These are phyloP conservation scores for Ia io DNA, from an alignment of 2,113 vertebrate genomes.

Conservation along the genomic window DNA sequence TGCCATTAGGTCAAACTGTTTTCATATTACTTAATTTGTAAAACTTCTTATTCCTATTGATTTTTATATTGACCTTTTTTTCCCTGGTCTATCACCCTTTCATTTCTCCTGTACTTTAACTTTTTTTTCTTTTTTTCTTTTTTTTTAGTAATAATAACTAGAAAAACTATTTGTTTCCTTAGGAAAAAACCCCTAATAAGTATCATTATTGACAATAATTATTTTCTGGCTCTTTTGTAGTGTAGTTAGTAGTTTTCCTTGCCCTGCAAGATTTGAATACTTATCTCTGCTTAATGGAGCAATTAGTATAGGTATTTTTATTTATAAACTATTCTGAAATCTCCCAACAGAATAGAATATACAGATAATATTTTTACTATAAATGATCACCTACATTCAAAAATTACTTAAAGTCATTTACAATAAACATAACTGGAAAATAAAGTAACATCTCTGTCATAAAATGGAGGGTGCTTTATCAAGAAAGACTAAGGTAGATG, in stretches of 20 bases:
- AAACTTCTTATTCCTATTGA: not conserved
- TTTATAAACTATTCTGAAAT: not conserved
- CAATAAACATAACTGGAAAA: conserved; percentile 4
- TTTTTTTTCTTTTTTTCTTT: not conserved
- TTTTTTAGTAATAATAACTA: not conserved
- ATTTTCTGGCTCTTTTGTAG: not conserved
- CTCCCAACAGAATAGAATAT: not conserved
- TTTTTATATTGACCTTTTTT: not conserved
- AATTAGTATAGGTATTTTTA: not conserved
- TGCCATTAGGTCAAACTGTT: not conserved
- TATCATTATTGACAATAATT: not conserved
- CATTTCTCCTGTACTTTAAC: not conserved
- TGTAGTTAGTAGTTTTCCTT: not conserved
- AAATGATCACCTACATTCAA: not conserved
- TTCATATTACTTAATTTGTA: not conserved
- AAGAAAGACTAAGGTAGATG: not conserved
- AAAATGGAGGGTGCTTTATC: not conserved
- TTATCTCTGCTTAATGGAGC: not conserved
- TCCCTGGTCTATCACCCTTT: not conserved
- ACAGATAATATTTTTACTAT: not conserved
- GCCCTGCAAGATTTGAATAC: not conserved
- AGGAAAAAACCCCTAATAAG: not conserved
- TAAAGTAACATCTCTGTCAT: not conserved
- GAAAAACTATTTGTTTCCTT: not conserved
- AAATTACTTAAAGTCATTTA: not conserved